Conservation (phyloP, 2,113 vertebrate genomes). For the Albula glossodonta region DNA sequence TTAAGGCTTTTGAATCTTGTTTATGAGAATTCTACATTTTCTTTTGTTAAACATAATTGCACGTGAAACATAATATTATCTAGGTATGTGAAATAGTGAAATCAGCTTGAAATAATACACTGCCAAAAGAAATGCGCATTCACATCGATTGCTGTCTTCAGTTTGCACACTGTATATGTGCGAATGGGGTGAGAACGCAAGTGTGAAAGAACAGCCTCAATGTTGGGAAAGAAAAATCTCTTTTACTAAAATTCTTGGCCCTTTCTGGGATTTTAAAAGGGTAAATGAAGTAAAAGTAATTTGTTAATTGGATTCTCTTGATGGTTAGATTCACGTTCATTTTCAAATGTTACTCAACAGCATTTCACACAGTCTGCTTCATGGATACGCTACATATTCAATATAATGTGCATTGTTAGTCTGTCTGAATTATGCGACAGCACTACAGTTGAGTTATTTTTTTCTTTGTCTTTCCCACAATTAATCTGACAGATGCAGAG, state of each 20-base stretch:
- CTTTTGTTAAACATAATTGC: too few species aligned
- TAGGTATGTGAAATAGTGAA: too few species aligned
- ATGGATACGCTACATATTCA: conserved; percentile 22
- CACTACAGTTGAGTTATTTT: background rate
- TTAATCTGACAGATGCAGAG: background rate
- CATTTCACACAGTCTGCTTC: conserved; percentile 27
- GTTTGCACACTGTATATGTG: too few species aligned
- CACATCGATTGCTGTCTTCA: too few species aligned
- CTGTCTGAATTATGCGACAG: too few species aligned
- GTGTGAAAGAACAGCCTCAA: background rate
- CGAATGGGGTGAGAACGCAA: background rate
- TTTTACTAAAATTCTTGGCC: conserved; percentile 45
- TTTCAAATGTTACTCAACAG: conserved; percentile 30
- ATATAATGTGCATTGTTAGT: background rate
- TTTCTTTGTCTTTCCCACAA: background rate
- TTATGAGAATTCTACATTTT: too few species aligned
- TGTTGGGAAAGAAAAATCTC: background rate
- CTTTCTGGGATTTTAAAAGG: conserved; percentile 52
- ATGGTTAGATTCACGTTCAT: conserved; percentile 35
- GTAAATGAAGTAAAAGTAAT: conserved; percentile 42
- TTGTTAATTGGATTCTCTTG: conserved; percentile 41
- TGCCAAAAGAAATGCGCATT: too few species aligned
- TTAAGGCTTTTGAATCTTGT: too few species aligned
- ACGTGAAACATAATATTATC: too few species aligned
- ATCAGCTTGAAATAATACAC: too few species aligned